Evolutionary conservation across 1,140 invertebrate species (phyloP).

Genomic region (Amphibalanus amphitrite): DNA sequence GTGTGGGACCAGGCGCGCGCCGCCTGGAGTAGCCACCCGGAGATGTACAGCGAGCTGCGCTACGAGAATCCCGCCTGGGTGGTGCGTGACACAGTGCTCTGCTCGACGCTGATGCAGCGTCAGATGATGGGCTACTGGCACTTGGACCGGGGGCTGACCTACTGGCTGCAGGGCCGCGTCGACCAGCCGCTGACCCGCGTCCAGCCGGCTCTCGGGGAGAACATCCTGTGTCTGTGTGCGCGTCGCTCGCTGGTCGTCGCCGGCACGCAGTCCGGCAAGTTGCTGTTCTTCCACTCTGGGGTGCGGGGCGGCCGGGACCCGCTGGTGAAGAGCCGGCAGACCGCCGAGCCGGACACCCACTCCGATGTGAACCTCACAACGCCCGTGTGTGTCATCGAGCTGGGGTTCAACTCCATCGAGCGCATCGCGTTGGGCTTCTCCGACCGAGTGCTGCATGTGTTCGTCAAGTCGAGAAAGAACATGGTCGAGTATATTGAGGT

Average conservation of each 20-base stretch:
- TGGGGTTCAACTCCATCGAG: background rate
- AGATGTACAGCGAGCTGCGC: background rate
- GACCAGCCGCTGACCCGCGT: background rate
- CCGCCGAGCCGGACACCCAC: background rate
- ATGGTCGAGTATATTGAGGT: background rate
- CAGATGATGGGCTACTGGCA: background rate
- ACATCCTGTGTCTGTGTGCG: background rate
- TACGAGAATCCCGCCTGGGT: background rate
- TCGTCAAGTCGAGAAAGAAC: background rate
- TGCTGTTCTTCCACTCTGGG: background rate
- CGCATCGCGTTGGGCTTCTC: background rate
- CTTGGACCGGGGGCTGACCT: background rate
- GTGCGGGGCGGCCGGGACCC: too few species aligned
- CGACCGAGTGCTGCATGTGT: background rate
- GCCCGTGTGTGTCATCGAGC: background rate
- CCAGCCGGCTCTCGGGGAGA: background rate
- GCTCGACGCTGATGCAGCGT: background rate
- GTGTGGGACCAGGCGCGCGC: background rate
- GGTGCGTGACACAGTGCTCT: background rate
- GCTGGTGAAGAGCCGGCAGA: too few species aligned
- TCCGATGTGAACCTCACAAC: background rate
- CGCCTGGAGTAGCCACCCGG: background rate
- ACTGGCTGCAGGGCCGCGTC: background rate
- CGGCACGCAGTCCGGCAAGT: background rate
- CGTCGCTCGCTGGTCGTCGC: background rate